Conservation (phyloP, 2,797 vertebrate genomes). For the Muscicapa striata region DNA sequence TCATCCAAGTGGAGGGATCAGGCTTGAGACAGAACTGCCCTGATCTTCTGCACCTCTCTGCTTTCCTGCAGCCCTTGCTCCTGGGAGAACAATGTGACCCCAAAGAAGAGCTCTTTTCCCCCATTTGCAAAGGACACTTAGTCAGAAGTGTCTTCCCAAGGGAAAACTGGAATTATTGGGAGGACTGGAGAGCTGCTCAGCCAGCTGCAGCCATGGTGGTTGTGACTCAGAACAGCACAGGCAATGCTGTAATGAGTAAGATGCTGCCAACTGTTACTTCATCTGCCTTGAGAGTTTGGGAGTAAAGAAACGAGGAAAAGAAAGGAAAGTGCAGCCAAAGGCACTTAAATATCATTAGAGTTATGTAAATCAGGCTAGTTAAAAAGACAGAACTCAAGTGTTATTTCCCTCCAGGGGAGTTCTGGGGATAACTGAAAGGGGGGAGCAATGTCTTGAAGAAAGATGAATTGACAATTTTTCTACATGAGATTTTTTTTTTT, state of each 20-base stretch:
- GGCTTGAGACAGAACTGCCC: not conserved
- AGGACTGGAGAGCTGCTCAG: not conserved
- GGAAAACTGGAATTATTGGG: not conserved
- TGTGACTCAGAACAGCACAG: not conserved
- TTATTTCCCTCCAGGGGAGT: slow-evolving; percentile 56
- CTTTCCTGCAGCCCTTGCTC: not conserved
- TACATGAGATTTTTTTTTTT: slow-evolving; percentile 35
- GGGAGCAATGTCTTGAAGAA: slow-evolving; percentile 22
- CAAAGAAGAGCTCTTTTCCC: not conserved
- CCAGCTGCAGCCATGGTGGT: not conserved
- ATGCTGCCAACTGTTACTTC: slow-evolving; percentile 52
- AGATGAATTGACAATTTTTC: slow-evolving; percentile 37
- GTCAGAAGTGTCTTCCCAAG: not conserved
- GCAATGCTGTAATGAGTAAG: not conserved
- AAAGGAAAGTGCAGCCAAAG: slow-evolving; percentile 42
- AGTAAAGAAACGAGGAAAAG: not conserved
- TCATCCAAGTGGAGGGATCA: not conserved
- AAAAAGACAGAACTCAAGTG: slow-evolving; percentile 52
- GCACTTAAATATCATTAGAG: slow-evolving; percentile 35
- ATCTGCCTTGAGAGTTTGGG: slow-evolving; percentile 45
- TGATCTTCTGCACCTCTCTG: not conserved
- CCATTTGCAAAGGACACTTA: not conserved
- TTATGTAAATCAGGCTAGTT: slow-evolving; percentile 55
- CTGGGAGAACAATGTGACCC: not conserved
- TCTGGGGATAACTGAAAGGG: slow-evolving; percentile 32